Conservation (phyloP, 2,888 invertebrate genomes). For the Epirrita christyi region DNA sequence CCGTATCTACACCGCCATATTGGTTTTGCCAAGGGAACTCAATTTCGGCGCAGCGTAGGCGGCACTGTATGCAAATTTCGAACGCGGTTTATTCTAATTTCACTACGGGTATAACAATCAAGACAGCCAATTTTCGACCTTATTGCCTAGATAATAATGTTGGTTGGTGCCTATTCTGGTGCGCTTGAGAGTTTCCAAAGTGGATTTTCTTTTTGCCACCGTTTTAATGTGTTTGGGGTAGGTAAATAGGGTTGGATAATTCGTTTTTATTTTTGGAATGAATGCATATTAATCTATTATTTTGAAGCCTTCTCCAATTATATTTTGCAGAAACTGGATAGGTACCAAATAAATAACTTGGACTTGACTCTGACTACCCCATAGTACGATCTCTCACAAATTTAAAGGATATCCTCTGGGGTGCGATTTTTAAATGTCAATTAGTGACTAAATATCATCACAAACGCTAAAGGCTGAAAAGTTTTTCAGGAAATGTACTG, state of each 20-base stretch:
- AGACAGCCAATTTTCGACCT: conserved; percentile 25
- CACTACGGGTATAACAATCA: conserved; percentile 31
- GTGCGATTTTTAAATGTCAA: too few species aligned
- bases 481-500: too few species aligned
- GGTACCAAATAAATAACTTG: too few species aligned
- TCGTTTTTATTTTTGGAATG: conserved; percentile 20
- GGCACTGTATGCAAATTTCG: conserved; percentile 58
- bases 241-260: conserved; percentile 31
- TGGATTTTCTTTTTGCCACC: conserved; percentile 33
- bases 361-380: too few species aligned
- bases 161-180: neutral
- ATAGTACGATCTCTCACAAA: too few species aligned
- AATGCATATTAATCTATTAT: conserved; percentile 5
- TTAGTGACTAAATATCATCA: too few species aligned
- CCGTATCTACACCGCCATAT: conserved; percentile 47
- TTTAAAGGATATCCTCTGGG: too few species aligned
- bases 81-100: conserved; percentile 54
- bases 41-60: conserved; percentile 52
- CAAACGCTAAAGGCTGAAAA: too few species aligned
- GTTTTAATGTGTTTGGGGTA: conserved; percentile 38
- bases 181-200: conserved; percentile 24
- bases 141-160: conserved; percentile 26
- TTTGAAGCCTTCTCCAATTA: neutral
- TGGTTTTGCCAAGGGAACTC: conserved; percentile 59
- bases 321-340: too few species aligned